Evolutionary conservation across 35 echinoderm and acorn worm species (phyloP).

Genomic region (Acanthaster planci): DNA sequence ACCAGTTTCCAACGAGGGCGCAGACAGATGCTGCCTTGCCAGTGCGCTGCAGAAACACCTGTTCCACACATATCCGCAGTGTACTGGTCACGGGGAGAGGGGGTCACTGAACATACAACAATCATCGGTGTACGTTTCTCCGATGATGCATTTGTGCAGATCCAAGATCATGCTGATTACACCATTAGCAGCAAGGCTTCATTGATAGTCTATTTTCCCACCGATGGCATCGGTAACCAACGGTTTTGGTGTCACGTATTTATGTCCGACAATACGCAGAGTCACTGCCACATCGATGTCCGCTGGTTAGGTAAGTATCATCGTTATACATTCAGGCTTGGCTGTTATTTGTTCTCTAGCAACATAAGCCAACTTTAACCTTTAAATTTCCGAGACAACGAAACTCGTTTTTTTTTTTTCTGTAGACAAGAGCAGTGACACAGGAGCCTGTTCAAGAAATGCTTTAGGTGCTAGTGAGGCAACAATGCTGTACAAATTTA

Average conservation of each 20-base stretch:
- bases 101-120: neutral
- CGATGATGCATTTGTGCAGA: neutral
- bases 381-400: neutral
- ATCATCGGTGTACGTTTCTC: neutral
- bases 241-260: slow-evolving; percentile 14
- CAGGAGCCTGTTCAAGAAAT: neutral
- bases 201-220: neutral
- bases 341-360: neutral
- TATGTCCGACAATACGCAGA: neutral
- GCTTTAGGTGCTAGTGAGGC: no score
- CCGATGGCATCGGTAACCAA: neutral
- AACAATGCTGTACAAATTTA: no score
- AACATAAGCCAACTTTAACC: neutral
- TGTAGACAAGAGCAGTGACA: neutral
- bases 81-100: slow-evolving; percentile 4
- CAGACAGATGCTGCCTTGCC: neutral
- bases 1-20: neutral
- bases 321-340: neutral
- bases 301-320: neutral
- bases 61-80: neutral
- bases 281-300: neutral
- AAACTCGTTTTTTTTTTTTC: neutral
- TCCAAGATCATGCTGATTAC: neutral
- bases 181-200: neutral
- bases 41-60: neutral